phyloP scores from a whole-genome alignment of 2,888 invertebrate species.

The Loripinus fragilis region DNA sequence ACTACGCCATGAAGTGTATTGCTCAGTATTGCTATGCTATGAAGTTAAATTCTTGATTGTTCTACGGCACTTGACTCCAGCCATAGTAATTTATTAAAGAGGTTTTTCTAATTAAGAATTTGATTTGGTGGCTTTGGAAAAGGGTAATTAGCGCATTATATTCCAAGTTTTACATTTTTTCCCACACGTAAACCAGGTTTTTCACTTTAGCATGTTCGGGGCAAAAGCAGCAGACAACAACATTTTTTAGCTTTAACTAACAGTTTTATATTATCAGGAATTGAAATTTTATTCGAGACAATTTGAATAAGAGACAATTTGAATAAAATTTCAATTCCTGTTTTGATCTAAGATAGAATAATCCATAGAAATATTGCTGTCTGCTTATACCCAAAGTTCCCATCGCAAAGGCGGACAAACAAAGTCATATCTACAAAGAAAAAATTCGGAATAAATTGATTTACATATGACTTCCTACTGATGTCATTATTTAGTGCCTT shows the following conservation, averaged over 20 bases:
- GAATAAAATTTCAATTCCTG: too few species aligned
- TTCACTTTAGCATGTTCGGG: too few species aligned
- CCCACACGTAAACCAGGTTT: background rate
- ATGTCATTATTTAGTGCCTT: background rate
- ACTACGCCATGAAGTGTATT: background rate
- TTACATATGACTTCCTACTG: background rate
- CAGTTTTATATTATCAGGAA: too few species aligned
- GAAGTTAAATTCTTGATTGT: constrained; percentile 3
- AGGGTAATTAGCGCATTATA: constrained; percentile 14
- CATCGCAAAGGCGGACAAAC: too few species aligned
- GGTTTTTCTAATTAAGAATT: background rate
- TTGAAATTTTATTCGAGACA: too few species aligned
- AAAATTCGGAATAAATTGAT: background rate
- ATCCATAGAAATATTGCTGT: too few species aligned
- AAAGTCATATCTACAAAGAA: constrained; percentile 10
- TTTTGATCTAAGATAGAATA: too few species aligned
- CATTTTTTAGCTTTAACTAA: too few species aligned
- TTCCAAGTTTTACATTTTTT: constrained; percentile 1
- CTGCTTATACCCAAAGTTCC: too few species aligned
- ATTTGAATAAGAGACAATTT: too few species aligned
- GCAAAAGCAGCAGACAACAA: too few species aligned
- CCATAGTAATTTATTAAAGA: constrained; percentile 16
- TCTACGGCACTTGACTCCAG: constrained; percentile 3
- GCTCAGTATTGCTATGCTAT: constrained; percentile 6
- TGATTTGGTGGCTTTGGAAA: constrained; percentile 4